Evolutionary conservation across 2,797 vertebrate species (phyloP), one percentile per base, ranked within the genome.

Genomic region (Myiotriccus ornatus): DNA sequence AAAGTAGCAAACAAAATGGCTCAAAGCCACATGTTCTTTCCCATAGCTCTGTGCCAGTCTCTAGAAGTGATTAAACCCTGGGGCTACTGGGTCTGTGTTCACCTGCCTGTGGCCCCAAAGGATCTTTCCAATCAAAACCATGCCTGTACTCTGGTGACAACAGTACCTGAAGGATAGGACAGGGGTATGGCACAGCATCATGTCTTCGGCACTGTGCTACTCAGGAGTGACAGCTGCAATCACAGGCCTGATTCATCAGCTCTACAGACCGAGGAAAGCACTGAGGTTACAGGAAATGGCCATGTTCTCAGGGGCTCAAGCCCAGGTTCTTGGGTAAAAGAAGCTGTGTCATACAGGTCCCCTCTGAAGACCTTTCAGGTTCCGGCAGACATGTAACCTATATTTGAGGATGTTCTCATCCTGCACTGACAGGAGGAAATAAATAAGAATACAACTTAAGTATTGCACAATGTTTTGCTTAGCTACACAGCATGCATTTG

Each of bases 21-120:
- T 96, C 19, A 3, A 94, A 96, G 94, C 94, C 92, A 96, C 49
- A 76, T 79, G 59, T 87, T 52, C 83, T 93, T 96, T 97, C 93
- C 95, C 67, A 91, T 70, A 94, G 87, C 90, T 87, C 74, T 53
- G 87, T 89, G 93, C 93, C 94, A 92, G 81, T 60, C 37, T 63
- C 86, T 80, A 87, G 74, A 77, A 87, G 30, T 53, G 63, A 80
- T 73, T 76, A 56, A 93, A 67, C 69, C 87, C 52, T 60, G 62
- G 73, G 73, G 65, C 81, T 88, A 24, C 41, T 75, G 50, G 10
- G 32, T 62, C 57, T 84, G 1, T 49, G 25, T 73, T 89, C 62
- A 94, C 56, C 88, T 81, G 74, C 78, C 65, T 41, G 25, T 91
- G 75, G 60, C 65, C 88, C 70, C 70, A 59, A 10, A 70, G 87